Percentiles rank a stretch among this genome's conserved stretches.
Conservation (phyloP, 2,888 invertebrate species). For the Odontothrips loti region DNA sequence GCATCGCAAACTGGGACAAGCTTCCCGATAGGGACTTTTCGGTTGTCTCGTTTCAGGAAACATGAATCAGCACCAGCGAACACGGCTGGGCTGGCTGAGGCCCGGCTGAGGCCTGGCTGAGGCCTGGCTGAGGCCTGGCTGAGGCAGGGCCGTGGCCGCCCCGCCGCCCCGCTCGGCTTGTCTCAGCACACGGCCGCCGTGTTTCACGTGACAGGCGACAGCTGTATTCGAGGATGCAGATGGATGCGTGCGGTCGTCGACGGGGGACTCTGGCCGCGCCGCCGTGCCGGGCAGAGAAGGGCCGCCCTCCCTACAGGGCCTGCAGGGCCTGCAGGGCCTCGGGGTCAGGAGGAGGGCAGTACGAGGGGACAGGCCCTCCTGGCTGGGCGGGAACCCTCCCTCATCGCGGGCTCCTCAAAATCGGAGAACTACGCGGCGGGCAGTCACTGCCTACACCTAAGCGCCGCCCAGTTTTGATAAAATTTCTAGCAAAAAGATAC, state of each 20-base stretch:
- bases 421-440: no score
- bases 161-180: not conserved
- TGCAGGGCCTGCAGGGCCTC: not conserved
- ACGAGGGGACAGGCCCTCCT: not conserved
- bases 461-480: no score
- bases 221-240: slow-evolving; percentile 20
- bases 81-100: not conserved
- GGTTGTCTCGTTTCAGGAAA: slow-evolving; percentile 22
- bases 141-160: not conserved
- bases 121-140: not conserved
- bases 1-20: not conserved
- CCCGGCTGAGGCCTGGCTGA: not conserved
- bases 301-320: not conserved
- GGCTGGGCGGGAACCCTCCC: not conserved
- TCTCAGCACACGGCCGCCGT: not conserved
- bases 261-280: not conserved
- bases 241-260: not conserved
- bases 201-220: slow-evolving; percentile 9
- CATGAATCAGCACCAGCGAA: not conserved
- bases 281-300: not conserved
- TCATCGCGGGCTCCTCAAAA: no score
- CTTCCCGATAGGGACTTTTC: slow-evolving; percentile 16
- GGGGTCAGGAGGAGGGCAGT: not conserved
- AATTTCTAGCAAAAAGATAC: no score
- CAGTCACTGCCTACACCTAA: no score